These are phyloP conservation scores for Drosophila kikkawai DNA, from an alignment of 1,140 invertebrate species.

Conservation along the genomic window DNA sequence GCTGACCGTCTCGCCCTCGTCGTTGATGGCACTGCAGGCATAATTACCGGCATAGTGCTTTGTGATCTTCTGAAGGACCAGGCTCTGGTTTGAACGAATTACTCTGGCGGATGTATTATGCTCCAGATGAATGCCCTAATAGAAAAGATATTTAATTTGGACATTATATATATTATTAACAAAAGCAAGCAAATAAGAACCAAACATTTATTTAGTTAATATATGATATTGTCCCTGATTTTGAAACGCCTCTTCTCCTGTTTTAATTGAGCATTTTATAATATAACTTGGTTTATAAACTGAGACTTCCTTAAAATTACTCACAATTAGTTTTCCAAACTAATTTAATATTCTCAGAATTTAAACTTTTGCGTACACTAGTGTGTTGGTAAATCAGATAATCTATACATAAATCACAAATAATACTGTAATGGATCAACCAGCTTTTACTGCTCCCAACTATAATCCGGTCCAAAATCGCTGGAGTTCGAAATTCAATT, in stretches of 20 bases:
- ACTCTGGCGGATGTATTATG: constrained; percentile 92
- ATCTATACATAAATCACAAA: constrained; percentile 24
- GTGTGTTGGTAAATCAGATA: constrained; percentile 4
- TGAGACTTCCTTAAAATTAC: too few species aligned
- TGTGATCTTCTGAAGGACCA: constrained; percentile 94
- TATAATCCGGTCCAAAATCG: constrained; percentile 33
- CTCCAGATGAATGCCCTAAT: constrained; percentile 89
- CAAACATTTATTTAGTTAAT: too few species aligned
- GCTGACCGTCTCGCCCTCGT: constrained; percentile 92
- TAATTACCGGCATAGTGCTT: constrained; percentile 92
- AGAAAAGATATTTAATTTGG: constrained; percentile 19
- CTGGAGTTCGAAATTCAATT: constrained; percentile 61
- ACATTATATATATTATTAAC: not conserved
- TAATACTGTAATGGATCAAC: constrained; percentile 41
- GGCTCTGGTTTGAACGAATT: constrained; percentile 92
- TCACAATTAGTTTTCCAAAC: not conserved
- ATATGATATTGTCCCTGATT: too few species aligned
- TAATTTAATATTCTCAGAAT: not conserved
- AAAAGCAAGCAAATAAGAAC: too few species aligned
- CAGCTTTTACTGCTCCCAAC: constrained; percentile 14
- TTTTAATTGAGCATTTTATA: too few species aligned
- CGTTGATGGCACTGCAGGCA: constrained; percentile 92
- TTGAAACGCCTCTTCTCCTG: too few species aligned
- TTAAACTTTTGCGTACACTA: not conserved
- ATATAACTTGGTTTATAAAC: too few species aligned